phyloP scores from a whole-genome alignment of 30 jellyfish, hydroid and myxozoan genomes.

The Morbakka virulenta region DNA sequence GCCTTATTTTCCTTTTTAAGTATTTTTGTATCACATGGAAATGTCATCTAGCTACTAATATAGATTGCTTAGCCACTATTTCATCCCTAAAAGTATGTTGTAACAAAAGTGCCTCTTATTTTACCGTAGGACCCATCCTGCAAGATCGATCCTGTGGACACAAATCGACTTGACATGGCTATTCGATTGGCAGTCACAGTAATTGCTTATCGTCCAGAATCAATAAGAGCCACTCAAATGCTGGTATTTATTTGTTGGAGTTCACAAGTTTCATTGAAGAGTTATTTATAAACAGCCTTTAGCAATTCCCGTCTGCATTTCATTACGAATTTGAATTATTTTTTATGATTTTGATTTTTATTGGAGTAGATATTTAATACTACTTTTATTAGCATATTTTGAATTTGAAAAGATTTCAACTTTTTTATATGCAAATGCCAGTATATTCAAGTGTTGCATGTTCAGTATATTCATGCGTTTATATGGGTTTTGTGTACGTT shows the following conservation, averaged over 20 bases:
- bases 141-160: conserved; percentile 54
- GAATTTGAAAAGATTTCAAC: no score
- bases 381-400: no score
- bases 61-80: no score
- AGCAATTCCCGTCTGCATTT: background rate
- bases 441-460: no score
- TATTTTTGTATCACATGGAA: no score
- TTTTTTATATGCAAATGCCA: no score
- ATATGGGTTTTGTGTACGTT: no score
- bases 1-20: background rate
- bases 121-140: conserved; percentile 66
- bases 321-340: no score
- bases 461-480: no score
- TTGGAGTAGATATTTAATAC: background rate
- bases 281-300: background rate
- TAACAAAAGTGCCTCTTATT: no score
- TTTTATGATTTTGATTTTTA: background rate
- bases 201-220: conserved; percentile 85
- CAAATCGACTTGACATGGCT: conserved; percentile 69
- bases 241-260: conserved; percentile 52
- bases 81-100: no score
- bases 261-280: background rate
- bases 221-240: conserved; percentile 84
- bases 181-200: conserved; percentile 89
- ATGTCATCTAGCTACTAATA: no score